A percentile compares a stretch with the other conserved stretches of the same genome.
phyloP scores from a whole-genome alignment of 1,140 invertebrate species.

The Drosophila parabipectinata region DNA sequence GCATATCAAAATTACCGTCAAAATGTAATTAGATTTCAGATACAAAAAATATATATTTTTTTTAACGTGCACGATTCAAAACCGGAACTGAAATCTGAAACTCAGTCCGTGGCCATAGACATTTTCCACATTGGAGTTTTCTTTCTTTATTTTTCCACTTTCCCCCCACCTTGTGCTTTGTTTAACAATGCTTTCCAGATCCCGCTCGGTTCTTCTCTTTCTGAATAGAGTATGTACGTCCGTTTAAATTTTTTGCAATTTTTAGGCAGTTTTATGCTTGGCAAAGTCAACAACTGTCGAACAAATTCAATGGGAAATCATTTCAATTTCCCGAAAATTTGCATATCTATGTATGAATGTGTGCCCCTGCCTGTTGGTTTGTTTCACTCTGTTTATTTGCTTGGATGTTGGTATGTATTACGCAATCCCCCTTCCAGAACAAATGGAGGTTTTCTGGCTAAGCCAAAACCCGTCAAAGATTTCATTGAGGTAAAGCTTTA shows the following conservation, averaged over 20 bases:
- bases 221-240: slow-evolving; percentile 46
- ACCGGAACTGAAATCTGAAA: slow-evolving; percentile 20
- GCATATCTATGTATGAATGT: slow-evolving; percentile 35
- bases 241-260: slow-evolving; percentile 78
- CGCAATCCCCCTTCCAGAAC: background rate
- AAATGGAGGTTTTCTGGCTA: slow-evolving; percentile 24
- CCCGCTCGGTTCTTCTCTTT: slow-evolving; percentile 20
- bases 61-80: background rate
- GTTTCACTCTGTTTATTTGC: slow-evolving; percentile 2
- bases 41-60: background rate
- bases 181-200: slow-evolving; percentile 48
- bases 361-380: slow-evolving; percentile 9
- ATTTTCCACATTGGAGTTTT: slow-evolving; percentile 19
- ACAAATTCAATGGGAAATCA: slow-evolving; percentile 68
- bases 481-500: slow-evolving; percentile 51
- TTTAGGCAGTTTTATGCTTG: slow-evolving; percentile 76
- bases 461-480: slow-evolving; percentile 47
- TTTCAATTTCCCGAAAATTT: slow-evolving; percentile 71
- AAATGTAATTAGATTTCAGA: background rate
- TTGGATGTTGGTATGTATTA: slow-evolving; percentile 3
- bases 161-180: slow-evolving; percentile 33
- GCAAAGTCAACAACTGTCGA: slow-evolving; percentile 63
- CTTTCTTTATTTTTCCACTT: slow-evolving; percentile 39
- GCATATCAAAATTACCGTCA: background rate
- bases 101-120: slow-evolving; percentile 14